Evolutionary conservation across 2,113 vertebrate genomes (phyloP).

Genomic region (Chlamydotis undulata): DNA sequence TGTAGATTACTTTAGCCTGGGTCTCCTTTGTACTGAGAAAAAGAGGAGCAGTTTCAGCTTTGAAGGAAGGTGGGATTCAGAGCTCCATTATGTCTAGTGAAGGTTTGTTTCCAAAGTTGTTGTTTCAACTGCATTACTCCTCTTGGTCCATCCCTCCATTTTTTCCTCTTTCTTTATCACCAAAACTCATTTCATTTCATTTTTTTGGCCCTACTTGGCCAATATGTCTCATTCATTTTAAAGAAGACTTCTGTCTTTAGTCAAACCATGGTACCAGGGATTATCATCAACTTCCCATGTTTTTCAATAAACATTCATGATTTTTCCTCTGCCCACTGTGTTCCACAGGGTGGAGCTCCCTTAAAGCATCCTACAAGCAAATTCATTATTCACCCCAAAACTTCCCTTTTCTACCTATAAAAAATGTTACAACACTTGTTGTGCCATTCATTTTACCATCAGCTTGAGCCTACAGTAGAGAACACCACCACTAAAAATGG

Average conservation of each 20-base stretch:
- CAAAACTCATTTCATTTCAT: neutral
- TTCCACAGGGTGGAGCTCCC: conserved; percentile 16
- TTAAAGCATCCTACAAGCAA: neutral
- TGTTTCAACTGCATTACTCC: neutral
- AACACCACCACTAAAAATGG: neutral
- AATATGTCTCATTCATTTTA: neutral
- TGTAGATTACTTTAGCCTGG: neutral
- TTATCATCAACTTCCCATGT: neutral
- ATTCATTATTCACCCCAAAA: neutral
- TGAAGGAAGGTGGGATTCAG: neutral
- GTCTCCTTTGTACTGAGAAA: neutral
- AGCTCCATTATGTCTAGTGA: rapidly evolving
- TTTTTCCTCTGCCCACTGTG: neutral
- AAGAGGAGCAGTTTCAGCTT: neutral
- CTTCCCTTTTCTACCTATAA: neutral
- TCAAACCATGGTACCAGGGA: neutral
- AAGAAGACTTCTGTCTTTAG: neutral
- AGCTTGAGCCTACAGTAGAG: neutral
- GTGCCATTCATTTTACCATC: neutral
- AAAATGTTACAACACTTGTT: neutral
- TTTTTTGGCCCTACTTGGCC: neutral
- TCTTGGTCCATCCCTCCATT: neutral
- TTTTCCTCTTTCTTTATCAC: neutral
- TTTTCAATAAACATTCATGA: neutral
- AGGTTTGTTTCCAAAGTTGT: neutral